Base-by-base conservation (phyloP, 2,888 invertebrate species). In the Torymus texanus region DNA sequence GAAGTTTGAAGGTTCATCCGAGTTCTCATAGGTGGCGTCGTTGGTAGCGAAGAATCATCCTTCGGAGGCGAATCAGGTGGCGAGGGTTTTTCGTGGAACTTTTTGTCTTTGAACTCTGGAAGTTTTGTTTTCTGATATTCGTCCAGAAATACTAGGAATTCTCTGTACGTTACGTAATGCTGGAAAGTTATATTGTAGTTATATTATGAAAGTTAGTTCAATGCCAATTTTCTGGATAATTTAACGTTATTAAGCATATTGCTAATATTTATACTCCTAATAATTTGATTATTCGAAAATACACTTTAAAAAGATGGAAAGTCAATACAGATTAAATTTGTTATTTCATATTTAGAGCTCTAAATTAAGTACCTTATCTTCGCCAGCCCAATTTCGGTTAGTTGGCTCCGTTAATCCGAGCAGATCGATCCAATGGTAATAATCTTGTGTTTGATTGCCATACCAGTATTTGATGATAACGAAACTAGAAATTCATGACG, bases 391-490 rank as follows among this genome's bases (percentile, higher is more conserved):
- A 87, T 94, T 95, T 83, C 96, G 92, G 80, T 94, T 93, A n/a
- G 93, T 92, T 0, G 95, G 95, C 83, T 95, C 94, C 11, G 92
- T 91, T 41, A 95, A 91, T 13, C 94, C 94, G 18, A 95, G 91
- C 0, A 94, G 92, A 80, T 94, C 93, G 82, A 95, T 93, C 93
- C 95, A 94, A 83, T 94, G 93, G 85, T 93, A 92, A 84, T 95
- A 95, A 87, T 94, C 95, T 85, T 94, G 93, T 0, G 93, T 93
- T 87, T 94, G 94, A 86, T 94, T 93, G 0, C 94, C 94, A 84
- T 95, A 95, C 94, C 94, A 95, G 84, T 95, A 93, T 84, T 95
- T 95, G 79, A 95, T 94, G 72, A 95, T 95, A 0, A 95, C 95
- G 85, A 93, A 95, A 29, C 95, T 95, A 89, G 2, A 76, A 86